These are phyloP conservation scores for Dicycla oo DNA, from an alignment of 2,888 invertebrate genomes.

Conservation along the genomic window DNA sequence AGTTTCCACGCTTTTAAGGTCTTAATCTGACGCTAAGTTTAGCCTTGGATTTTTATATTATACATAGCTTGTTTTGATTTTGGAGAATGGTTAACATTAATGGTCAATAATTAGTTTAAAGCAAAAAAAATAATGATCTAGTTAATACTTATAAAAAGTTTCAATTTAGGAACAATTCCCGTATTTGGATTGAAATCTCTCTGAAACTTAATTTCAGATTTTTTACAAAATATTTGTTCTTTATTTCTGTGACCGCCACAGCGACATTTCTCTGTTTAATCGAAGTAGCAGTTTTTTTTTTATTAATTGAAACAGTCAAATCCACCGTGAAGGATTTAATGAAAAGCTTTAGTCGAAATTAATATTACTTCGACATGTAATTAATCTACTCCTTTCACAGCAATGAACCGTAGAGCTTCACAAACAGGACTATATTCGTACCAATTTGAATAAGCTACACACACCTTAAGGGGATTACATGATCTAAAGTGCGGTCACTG, in stretches of 20 bases:
- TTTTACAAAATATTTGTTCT: background rate
- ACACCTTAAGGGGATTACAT: too few relatives aligned
- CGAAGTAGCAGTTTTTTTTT: background rate
- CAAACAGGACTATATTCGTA: conserved; percentile 1
- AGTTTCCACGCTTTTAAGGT: background rate
- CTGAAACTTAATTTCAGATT: too few relatives aligned
- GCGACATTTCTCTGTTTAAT: background rate
- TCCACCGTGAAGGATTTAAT: background rate
- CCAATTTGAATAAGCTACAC: conserved; percentile 23
- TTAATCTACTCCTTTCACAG: too few relatives aligned
- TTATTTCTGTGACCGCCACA: background rate
- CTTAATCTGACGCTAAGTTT: background rate
- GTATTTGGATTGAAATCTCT: background rate
- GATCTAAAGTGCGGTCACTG: too few relatives aligned
- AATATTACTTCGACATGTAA: too few relatives aligned
- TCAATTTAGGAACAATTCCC: background rate
- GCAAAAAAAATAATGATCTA: background rate
- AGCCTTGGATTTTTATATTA: background rate
- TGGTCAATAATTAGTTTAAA: too few relatives aligned
- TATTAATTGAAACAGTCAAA: background rate
- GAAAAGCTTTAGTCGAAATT: background rate
- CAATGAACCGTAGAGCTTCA: too few relatives aligned
- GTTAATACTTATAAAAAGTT: background rate
- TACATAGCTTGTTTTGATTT: too few relatives aligned
- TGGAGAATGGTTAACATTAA: background rate